Evolutionary conservation across 30 jellyfish, hydroid and myxozoan genomes (phyloP), one percentile per base, ranked within the genome.

Genomic region (Pelagia noctiluca): DNA sequence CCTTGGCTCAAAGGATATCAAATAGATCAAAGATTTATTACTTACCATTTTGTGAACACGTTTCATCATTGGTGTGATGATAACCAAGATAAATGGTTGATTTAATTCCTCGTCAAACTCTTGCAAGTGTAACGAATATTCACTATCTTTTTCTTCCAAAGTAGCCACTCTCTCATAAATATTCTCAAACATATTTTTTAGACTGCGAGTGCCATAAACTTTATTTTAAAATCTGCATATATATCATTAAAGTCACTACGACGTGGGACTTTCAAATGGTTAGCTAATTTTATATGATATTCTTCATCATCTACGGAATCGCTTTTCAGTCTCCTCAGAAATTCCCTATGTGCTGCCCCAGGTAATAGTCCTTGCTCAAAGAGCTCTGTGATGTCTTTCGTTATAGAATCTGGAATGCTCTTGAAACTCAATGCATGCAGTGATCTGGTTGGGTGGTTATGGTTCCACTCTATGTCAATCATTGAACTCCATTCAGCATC

Each of bases 391-490:
- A 76, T 76, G 29, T 52, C 61, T 21, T 18, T 82, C 5, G 28
- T 31, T 35, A 53, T 37, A 28, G 25, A 31, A 28, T 16, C n/a
- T 0, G 61, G 42, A 50, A 76, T 36, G 36, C 53, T 82, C 32
- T 76, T 76, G 34, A 53, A 76, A 76, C 50, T 34, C 18, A 48
- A 61, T 30, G 88, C 64, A 4, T 76, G 88, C 32, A 76, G 30
- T 16, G 88, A 50, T 29, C 82, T 33, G n/a, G n/a, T n/a, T n/a
- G n/a, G n/a, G n/a, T n/a, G n/a, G n/a, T n/a, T n/a, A n/a, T n/a
- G n/a, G n/a, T 71, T 76, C 81, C 80, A 54, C 62, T 76, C 88
- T 4, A 76, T 21, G 35, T 76, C 88, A 33, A 76, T 29, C 30
- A 76, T 1, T 35, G 63, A 76, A 50, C 35, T 50, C 19, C 12